phyloP scores from a whole-genome alignment of 2,113 vertebrate genomes.

The Barbus barbus region DNA sequence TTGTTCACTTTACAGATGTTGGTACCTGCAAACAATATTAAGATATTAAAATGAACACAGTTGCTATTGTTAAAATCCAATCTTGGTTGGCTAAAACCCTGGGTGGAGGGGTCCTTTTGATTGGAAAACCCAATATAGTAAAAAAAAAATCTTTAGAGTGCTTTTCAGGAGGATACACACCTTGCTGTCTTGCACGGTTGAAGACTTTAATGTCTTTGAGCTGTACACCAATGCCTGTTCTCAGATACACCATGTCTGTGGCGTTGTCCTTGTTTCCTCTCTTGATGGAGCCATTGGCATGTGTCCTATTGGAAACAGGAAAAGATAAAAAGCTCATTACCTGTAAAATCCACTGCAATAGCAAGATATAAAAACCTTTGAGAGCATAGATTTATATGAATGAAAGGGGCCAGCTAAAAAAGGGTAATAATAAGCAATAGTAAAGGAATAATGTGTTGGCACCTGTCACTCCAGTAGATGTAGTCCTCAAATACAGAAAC shows the following conservation, averaged over 20 bases:
- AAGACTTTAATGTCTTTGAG: slow-evolving; percentile 99
- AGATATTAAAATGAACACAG: neutral
- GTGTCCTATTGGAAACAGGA: slow-evolving; percentile 77
- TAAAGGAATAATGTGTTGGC: neutral
- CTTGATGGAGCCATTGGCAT: slow-evolving; percentile 96
- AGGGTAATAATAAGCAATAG: accelerated
- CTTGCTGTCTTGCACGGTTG: slow-evolving; percentile 91
- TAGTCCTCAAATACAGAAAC: slow-evolving; percentile 95
- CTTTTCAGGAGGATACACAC: slow-evolving; percentile 60
- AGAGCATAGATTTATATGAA: neutral
- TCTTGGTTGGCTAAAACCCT: neutral
- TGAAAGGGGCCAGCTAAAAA: neutral
- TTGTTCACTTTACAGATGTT: slow-evolving; percentile 90
- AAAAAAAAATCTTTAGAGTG: neutral
- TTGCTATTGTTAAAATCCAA: neutral
- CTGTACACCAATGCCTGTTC: slow-evolving; percentile 93
- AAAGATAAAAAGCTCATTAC: slow-evolving; percentile 6
- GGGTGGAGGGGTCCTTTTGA: neutral
- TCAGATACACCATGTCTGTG: slow-evolving; percentile 88
- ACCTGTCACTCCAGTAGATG: slow-evolving; percentile 98
- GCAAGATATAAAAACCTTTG: too few species aligned
- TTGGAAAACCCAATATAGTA: neutral
- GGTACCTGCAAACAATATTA: slow-evolving; percentile 77
- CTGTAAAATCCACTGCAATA: neutral
- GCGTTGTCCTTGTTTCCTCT: slow-evolving; percentile 94